Evolutionary conservation across 2,797 vertebrate species (phyloP), one percentile per base, ranked within the genome.

Genomic region (Danio kyathit): DNA sequence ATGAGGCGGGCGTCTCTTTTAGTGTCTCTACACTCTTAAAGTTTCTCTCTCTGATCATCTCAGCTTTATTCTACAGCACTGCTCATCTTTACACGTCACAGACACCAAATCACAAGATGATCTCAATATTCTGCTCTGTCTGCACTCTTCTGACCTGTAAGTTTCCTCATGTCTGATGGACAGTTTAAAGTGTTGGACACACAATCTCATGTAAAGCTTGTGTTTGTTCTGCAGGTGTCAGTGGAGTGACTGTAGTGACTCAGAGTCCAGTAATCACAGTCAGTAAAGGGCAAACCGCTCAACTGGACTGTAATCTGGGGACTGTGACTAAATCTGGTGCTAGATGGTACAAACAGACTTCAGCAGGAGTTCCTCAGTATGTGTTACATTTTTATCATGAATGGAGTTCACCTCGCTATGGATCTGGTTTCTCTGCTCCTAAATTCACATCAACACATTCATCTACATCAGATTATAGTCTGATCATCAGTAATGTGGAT

Each of bases 221-320:
- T 44, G 9, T 76, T 52, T 54, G 52, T 52, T 76, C 61, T 79
- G 38, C 83, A 91, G 90, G 86, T 89, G 90, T 89, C 81, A 88
- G 88, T 81, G 86, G 83, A 87, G 88, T 85, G 81, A 86, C 71
- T 5, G 85, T 87, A 83, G 46, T 90, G 7, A 92, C 89, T 66
- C 92, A 93, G 88, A 88, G 79, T 57, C 88, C 83, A 83, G 86
- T 80, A 86, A 64, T 88, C 79, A 16, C 78, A 0, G 7, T 86
- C 82, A 86, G 9, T 69, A 86, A 9, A 86, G 89, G 89, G 88
- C 49, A 89, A 63, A 88, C 78, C 43, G 86, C 38, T 84, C 80
- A 70, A 83, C 81, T 92, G 79, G 77, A 88, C 81, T 92, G 89
- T 89, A 88, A 89, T 67, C 83, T 88, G 75, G 87, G 87, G 13